Evolutionary conservation across 2,113 vertebrate species (phyloP).

Genomic region (Castor canadensis): DNA sequence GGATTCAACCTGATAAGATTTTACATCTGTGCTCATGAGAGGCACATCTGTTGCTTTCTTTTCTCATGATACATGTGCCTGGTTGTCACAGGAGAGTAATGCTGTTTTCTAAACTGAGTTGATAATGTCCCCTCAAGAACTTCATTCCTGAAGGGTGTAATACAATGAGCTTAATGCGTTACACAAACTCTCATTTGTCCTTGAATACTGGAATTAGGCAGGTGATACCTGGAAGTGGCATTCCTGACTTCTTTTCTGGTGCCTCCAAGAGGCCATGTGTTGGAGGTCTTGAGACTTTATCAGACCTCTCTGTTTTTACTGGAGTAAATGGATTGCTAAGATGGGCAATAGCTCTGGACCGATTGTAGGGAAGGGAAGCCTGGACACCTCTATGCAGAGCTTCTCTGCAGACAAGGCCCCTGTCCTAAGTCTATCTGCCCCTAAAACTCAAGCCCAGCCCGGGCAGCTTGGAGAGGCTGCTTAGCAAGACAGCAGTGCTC

Average conservation of each 20-base stretch:
- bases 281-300: neutral
- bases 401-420: neutral
- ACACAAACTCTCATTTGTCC: too few species aligned
- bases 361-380: fast-evolving
- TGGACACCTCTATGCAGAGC: neutral
- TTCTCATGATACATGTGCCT: neutral
- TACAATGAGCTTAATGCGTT: too few species aligned
- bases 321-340: neutral
- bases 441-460: neutral
- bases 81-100: neutral
- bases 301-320: neutral
- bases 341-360: neutral
- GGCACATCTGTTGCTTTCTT: neutral
- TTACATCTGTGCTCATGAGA: neutral
- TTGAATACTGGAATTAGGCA: too few species aligned
- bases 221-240: neutral
- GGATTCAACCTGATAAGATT: neutral
- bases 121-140: too few species aligned
- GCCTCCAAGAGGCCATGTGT: too few species aligned
- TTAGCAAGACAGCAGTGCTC: too few species aligned
- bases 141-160: neutral
- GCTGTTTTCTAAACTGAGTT: neutral
- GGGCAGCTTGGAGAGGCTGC: too few species aligned
- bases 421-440: neutral
- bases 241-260: neutral